Evolutionary conservation across 2,113 vertebrate genomes (phyloP), one percentile per base, ranked within the genome.

Genomic region (Heloderma charlesbogerti): DNA sequence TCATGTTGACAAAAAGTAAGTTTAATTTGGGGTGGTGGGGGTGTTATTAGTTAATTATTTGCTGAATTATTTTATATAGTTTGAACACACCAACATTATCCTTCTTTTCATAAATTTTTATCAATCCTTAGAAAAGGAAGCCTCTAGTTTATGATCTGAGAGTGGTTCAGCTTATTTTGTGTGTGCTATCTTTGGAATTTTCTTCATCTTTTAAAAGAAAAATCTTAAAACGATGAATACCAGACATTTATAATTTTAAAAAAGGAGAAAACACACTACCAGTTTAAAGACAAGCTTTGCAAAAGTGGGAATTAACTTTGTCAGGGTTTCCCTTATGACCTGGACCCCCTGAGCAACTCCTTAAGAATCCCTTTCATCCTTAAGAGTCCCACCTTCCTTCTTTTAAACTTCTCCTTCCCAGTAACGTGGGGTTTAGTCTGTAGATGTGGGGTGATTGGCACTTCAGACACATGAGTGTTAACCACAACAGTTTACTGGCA

Each of bases 1-100:
- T 94, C 93, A 91, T 95, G 93, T 90, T 94, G 92, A 91, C 93
- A 86, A 95, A 94, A 75, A 87, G 92, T 94, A 78, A 85, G 45
- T 95, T 94, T 91, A 88, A 92, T 94, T 31, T 48, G 45, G 48
- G 34, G 12, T 20, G 91, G 94, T 83, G 89, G 60, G 82, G 80
- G 54, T 88, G 20, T 91, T 93, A 66, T 92, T 88, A 81, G 84
- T 18, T 94, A 82, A 89, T 79, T 18, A 87, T 78, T 74, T 81
- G 72, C 69, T 69, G 40, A 60, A 90, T 92, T 88, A 3, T 91
- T 93, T 93, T 91, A 84, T 60, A 78, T 90, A 88, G 72, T 92
- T 95, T 93, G 93, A 95, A 93, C 88, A 84, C 63, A 91, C 77
- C 91, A 51, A 34, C 89, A 94, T 94, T 95, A 1, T 10, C 88